Conservation (phyloP, 2,888 invertebrate genomes). For the Drosophila stalkeri region DNA sequence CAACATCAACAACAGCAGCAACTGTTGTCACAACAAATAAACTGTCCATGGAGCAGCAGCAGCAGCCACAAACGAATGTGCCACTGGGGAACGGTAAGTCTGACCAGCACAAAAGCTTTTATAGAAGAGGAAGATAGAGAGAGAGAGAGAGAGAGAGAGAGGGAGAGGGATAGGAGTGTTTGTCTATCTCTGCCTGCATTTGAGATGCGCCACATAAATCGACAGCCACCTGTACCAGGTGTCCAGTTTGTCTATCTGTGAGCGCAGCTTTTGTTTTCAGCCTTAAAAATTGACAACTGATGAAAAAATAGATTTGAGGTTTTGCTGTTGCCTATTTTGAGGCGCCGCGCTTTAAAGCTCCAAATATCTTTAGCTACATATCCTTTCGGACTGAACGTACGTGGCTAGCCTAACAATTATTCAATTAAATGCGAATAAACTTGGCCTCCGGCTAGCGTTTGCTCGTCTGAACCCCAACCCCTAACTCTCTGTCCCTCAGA, state of each 20-base stretch:
- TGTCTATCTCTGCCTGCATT: constrained; percentile 35
- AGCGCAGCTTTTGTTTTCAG: constrained; percentile 4
- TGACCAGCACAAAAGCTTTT: constrained; percentile 50
- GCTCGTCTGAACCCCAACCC: not conserved
- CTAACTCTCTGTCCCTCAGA: not conserved
- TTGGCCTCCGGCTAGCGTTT: constrained; percentile 54
- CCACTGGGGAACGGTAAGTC: constrained; percentile 85
- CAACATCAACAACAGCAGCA: constrained; percentile 53
- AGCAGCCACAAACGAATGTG: constrained; percentile 80
- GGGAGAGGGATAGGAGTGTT: not conserved
- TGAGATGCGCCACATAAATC: constrained; percentile 67
- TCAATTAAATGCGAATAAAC: constrained; percentile 85
- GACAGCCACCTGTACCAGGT: constrained; percentile 33
- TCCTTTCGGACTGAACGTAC: constrained; percentile 64
- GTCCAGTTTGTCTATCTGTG: constrained; percentile 24
- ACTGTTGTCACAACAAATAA: constrained; percentile 59
- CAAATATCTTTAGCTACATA: constrained; percentile 17
- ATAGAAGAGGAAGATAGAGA: not conserved
- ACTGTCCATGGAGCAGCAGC: constrained; percentile 56
- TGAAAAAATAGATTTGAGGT: not conserved
- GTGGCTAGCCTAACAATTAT: constrained; percentile 84
- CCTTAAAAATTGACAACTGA: constrained; percentile 24
- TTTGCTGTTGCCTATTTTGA: constrained; percentile 53
- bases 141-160: not conserved
- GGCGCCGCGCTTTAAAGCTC: constrained; percentile 39